These are phyloP conservation scores for Spilosoma lubricipeda DNA, from an alignment of 2,888 invertebrate species.

Conservation along the genomic window DNA sequence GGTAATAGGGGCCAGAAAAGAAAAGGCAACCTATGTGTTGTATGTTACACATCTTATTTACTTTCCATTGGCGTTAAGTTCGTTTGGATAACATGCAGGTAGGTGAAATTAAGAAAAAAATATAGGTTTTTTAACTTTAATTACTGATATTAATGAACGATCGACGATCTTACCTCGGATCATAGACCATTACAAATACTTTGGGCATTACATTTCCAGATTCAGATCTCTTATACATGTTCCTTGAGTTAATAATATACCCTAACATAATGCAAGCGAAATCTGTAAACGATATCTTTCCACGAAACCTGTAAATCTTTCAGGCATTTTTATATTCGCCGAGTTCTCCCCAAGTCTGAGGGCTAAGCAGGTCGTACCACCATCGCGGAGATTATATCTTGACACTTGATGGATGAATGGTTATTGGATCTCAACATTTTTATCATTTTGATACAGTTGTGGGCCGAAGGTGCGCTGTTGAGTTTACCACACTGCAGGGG, in stretches of 20 bases:
- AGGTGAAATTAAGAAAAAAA: no score
- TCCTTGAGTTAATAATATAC: conserved; percentile 46
- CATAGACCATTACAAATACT: no score
- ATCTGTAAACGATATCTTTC: conserved; percentile 79
- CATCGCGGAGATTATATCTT: conserved; percentile 88
- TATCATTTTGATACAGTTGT: conserved; percentile 86
- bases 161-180: no score
- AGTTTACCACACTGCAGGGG: conserved; percentile 61
- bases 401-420: conserved; percentile 93
- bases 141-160: no score
- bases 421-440: conserved; percentile 91
- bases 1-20: no score
- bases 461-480: conserved; percentile 71
- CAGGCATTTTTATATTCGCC: conserved; percentile 84
- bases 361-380: conserved; percentile 83
- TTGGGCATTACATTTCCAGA: not conserved
- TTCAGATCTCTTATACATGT: conserved; percentile 25
- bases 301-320: conserved; percentile 83
- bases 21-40: no score
- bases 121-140: no score
- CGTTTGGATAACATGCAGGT: no score
- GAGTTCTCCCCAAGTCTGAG: conserved; percentile 72
- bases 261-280: conserved; percentile 74
- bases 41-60: no score
- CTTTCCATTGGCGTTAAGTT: no score